Conservation (phyloP, 2,797 vertebrate genomes). For the Phrynocephalus vlangalii region DNA sequence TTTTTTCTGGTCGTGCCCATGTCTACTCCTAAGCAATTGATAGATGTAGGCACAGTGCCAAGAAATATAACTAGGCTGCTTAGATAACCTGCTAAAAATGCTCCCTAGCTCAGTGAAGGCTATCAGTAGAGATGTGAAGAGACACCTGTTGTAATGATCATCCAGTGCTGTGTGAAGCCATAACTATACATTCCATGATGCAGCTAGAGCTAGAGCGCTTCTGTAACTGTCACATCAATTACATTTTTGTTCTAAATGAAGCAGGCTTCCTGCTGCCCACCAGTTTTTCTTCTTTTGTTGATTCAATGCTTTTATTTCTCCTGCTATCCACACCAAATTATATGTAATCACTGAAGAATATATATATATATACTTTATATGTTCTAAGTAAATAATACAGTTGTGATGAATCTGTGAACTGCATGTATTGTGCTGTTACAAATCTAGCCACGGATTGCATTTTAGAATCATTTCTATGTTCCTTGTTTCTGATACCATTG, state of each 20-base stretch:
- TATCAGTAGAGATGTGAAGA: conserved; percentile 45
- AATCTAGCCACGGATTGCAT: background rate
- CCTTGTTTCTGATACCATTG: background rate
- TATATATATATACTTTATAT: too few relatives aligned
- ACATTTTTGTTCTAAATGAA: background rate
- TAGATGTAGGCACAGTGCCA: conserved; percentile 55
- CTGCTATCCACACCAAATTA: background rate
- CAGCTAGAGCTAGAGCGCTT: background rate
- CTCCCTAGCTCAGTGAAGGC: conserved; percentile 68
- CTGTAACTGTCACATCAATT: background rate
- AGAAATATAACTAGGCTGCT: conserved; percentile 65
- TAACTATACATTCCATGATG: background rate
- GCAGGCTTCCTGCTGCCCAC: background rate
- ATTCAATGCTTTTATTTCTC: background rate
- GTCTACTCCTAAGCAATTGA: conserved; percentile 12
- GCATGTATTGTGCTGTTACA: background rate
- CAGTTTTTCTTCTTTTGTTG: background rate
- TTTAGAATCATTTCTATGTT: background rate
- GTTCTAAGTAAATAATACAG: background rate
- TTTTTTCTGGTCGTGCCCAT: background rate
- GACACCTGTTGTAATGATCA: conserved; percentile 67
- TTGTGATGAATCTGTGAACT: background rate
- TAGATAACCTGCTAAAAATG: conserved; percentile 64
- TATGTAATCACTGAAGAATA: background rate
- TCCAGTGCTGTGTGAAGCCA: background rate